Conservation (phyloP, 2,797 vertebrate species). For the Myioborus miniatus region DNA sequence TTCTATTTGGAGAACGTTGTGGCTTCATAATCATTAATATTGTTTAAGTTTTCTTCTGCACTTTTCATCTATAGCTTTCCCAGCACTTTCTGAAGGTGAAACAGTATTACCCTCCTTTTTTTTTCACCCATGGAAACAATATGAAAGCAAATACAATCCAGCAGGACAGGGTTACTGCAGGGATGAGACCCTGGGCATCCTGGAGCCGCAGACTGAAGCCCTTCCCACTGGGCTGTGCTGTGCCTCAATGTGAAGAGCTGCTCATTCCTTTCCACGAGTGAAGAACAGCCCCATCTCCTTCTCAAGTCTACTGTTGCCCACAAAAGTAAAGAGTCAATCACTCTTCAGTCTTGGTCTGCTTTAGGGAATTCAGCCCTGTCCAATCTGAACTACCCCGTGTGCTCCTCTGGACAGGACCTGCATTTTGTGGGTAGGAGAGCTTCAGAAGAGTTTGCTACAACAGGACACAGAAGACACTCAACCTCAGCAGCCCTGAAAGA, state of each 20-base stretch:
- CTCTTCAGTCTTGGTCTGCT: background rate
- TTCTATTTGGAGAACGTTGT: constrained; percentile 30
- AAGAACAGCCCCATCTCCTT: background rate
- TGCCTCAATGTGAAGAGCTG: background rate
- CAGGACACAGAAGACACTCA: background rate
- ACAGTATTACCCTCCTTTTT: background rate
- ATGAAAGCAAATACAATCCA: background rate
- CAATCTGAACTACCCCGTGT: fast-evolving
- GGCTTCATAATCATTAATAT: constrained; percentile 56
- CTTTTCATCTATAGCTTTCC: constrained; percentile 26
- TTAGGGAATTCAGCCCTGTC: background rate
- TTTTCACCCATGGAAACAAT: background rate
- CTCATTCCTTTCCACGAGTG: background rate
- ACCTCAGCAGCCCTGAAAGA: background rate
- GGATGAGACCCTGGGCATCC: background rate
- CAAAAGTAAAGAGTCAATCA: background rate
- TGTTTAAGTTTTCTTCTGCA: background rate
- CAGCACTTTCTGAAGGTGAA: constrained; percentile 1
- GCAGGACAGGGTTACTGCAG: background rate
- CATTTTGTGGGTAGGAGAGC: background rate
- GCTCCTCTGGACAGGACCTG: background rate
- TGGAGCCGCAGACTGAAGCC: background rate
- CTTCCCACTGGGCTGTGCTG: fast-evolving
- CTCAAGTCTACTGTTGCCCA: background rate
- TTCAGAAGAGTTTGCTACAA: background rate